Conservation (phyloP, 2,888 invertebrate species). For the Podabrus alpinus region DNA sequence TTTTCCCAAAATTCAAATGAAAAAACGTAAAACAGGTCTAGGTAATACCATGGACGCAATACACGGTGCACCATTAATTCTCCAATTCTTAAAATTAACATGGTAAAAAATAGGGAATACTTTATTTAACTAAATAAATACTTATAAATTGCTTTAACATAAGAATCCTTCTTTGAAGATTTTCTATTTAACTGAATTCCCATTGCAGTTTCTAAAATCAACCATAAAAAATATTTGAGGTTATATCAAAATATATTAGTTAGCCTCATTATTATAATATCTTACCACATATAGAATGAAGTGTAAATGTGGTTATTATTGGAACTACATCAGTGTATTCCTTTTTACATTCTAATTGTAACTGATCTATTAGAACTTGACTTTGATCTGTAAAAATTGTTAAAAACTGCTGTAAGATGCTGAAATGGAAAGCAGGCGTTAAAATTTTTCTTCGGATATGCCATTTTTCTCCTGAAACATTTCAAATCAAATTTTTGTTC, state of each 20-base stretch:
- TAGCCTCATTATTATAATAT: background rate
- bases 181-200: constrained; percentile 64
- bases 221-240: constrained; percentile 33
- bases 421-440: constrained; percentile 55
- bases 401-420: constrained; percentile 49
- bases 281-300: constrained; percentile 62
- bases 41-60: background rate
- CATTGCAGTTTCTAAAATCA: constrained; percentile 66
- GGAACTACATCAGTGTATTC: constrained; percentile 54
- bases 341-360: constrained; percentile 39
- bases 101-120: background rate
- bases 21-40: background rate
- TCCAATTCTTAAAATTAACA: background rate
- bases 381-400: constrained; percentile 48
- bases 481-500: background rate
- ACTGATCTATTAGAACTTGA: constrained; percentile 38
- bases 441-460: constrained; percentile 51
- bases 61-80: background rate
- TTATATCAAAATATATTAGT: background rate
- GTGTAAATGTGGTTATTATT: constrained; percentile 57
- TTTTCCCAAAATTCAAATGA: constrained; percentile 38
- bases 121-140: background rate
- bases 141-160: background rate
- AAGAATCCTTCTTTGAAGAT: constrained; percentile 31
- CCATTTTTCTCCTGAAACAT: constrained; percentile 52